Evolutionary conservation across 2,113 vertebrate species (phyloP), one percentile per base, ranked within the genome.

Genomic region (Saccopteryx bilineata): DNA sequence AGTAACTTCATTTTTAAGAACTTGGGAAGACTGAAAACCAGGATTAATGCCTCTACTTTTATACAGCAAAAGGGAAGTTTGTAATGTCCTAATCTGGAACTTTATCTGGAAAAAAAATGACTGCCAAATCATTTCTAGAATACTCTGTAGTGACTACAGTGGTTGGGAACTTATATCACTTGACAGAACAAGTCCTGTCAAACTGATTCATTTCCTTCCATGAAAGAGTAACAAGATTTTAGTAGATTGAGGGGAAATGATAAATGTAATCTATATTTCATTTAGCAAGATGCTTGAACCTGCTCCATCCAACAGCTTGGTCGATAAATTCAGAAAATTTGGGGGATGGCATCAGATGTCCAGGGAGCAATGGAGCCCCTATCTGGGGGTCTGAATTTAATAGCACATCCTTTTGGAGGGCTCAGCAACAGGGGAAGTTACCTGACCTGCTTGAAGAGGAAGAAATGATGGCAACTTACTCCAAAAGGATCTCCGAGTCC

Each of bases 141-240:
- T 94, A 91, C 96, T 95, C 91, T 89, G 12, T 60, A 91, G 88
- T 86, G 65, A 96, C 85, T 87, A 60, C 7, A 71, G 83, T 89
- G 46, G 46, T 93, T 74, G 66, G 80, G 66, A 91, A 95, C 81
- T 94, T 90, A 87, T n/a, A 88, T 96, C 88, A 74, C 96, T 95
- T 95, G 84, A 94, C 87, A 95, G 95, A 95, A 76, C 61, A 89
- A 95, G 87, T 93, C 87, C 94, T 93, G 94, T 97, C 97, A 97
- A 87, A 94, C 80, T 96, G 96, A 97, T 97, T 97, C 85, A 95
- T 97, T 94, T 96, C 89, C 89, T 90, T 84, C 96, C 68, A 90
- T 96, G 89, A 97, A 97, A 96, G 87, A 96, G 91, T 95, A 97
- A 97, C 96, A 93, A 95, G 94, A 96, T 97, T 96, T 97, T 96